Percentiles rank a stretch among this genome's conserved stretches.
Evolutionary conservation across 2,888 invertebrate genomes (phyloP).

Genomic region (Cactoblastis cactorum): DNA sequence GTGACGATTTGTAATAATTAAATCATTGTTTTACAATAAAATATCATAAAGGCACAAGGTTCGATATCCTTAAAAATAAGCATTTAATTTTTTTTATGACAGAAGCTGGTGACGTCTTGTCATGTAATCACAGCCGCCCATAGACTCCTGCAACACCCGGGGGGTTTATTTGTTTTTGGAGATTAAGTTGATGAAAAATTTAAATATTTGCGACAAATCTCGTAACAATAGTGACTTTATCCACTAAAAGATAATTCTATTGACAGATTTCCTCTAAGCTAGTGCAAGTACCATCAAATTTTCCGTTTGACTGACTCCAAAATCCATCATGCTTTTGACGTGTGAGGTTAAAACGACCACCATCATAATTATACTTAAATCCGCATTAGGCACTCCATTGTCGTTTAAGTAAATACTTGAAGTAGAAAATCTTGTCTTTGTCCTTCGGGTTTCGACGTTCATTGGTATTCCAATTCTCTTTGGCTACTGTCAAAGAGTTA

Average conservation of each 20-base stretch:
- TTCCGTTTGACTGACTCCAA: background rate
- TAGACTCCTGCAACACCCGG: too few relatives aligned
- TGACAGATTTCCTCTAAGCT: background rate
- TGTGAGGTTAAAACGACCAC: slow-evolving; percentile 9
- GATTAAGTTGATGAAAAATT: too few relatives aligned
- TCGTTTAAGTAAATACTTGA: slow-evolving; percentile 2
- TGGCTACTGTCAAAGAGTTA: slow-evolving; percentile 12
- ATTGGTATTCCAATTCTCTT: background rate
- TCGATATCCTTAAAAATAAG: too few relatives aligned
- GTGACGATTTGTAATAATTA: too few relatives aligned
- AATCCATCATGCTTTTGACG: background rate
- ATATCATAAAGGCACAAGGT: too few relatives aligned
- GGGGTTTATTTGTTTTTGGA: too few relatives aligned
- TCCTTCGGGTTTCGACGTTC: slow-evolving; percentile 1
- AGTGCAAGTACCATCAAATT: background rate
- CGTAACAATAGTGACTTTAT: background rate
- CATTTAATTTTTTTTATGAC: too few relatives aligned
- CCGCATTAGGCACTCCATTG: background rate
- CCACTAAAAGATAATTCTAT: background rate
- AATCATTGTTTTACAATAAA: too few relatives aligned
- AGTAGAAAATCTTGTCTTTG: background rate
- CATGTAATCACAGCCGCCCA: too few relatives aligned
- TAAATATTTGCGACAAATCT: background rate
- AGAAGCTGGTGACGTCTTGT: too few relatives aligned
- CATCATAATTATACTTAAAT: background rate